Base-by-base conservation (phyloP, 2,888 invertebrate genomes). In the Drosophila conformis region DNA sequence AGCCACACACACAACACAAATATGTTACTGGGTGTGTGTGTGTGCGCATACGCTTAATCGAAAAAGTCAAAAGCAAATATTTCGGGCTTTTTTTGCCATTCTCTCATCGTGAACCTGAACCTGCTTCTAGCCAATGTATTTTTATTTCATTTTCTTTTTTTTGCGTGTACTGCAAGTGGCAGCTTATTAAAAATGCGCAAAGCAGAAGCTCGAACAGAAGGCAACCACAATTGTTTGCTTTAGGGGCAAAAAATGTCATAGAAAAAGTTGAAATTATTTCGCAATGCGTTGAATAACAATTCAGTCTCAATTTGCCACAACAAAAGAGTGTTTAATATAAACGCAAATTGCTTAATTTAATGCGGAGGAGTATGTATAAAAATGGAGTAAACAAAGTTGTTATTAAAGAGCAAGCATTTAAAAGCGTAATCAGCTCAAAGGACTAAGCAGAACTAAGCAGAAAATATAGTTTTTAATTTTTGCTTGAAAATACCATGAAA, bases 111-210 rank as follows among this genome's bases (percentile, higher is more conserved):
- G 65, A 38, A 21, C 27, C 56, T 58, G 36, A 40, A n/a, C 11
- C 52, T 31, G 56, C 53, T 70, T 64, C 46, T 38, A 51, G 54
- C 38, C 42, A 27, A 46, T 33, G 46, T 63, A 61, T 61, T 56
- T 68, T 21, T 48, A 36, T 54, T 69, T 48, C 57, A 54, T 61
- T n/a, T 53, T 33, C 4, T 67, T 72, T 54, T 76, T 80, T 71
- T 85, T 68, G 69, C 62, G 69, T 61, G 80, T 88, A 60, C 89
- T 90, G 90, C 82, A 85, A 80, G 80, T 89, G 89, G 90, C 88
- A 89, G 86, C 82, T 89, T 90, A 89, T 88, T 90, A 89, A 87
- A 89, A 82, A 77, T 78, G 82, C 82, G 82, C 81, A 76, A 70
- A 63, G 42, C 57, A 67, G 48, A 42, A 40, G 35, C 33, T 29